Evolutionary conservation across 2,797 vertebrate species (phyloP).

Genomic region (Sebastes taczanowskii): DNA sequence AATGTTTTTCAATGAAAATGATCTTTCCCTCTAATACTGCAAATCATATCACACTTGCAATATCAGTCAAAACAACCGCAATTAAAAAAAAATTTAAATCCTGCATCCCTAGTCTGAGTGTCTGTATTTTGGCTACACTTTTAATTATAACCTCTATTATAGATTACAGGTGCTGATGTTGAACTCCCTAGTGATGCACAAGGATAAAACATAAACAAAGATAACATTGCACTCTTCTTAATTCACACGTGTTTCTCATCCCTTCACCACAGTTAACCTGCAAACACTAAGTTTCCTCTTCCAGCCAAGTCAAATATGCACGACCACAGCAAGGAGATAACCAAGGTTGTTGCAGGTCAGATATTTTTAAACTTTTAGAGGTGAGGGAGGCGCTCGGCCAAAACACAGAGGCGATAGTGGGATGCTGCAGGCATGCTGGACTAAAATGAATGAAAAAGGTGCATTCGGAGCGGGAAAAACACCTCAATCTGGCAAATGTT

Average conservation of each 20-base stretch:
- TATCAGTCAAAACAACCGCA: too few species aligned
- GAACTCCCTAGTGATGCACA: not conserved
- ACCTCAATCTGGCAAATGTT: not conserved
- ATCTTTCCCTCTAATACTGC: too few species aligned
- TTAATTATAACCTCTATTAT: not conserved
- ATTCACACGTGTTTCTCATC: not conserved
- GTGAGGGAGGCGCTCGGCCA: not conserved
- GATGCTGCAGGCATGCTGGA: not conserved
- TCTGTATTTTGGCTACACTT: not conserved
- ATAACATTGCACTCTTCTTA: not conserved
- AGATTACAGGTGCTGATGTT: not conserved
- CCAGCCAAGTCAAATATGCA: not conserved
- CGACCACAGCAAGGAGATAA: conserved; percentile 4
- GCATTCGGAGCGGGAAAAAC: not conserved
- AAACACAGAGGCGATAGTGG: conserved; percentile 1
- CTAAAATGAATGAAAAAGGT: conserved; percentile 5
- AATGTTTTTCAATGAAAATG: too few species aligned
- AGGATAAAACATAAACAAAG: not conserved
- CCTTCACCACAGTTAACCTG: not conserved
- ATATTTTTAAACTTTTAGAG: conserved; percentile 31
- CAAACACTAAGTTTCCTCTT: not conserved
- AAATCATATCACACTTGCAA: too few species aligned
- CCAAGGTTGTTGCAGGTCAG: conserved; percentile 21
- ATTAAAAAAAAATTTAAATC: not conserved
- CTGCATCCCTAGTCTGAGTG: not conserved